Conservation (phyloP, 2,888 invertebrate species). For the Drosophila seclusa region DNA sequence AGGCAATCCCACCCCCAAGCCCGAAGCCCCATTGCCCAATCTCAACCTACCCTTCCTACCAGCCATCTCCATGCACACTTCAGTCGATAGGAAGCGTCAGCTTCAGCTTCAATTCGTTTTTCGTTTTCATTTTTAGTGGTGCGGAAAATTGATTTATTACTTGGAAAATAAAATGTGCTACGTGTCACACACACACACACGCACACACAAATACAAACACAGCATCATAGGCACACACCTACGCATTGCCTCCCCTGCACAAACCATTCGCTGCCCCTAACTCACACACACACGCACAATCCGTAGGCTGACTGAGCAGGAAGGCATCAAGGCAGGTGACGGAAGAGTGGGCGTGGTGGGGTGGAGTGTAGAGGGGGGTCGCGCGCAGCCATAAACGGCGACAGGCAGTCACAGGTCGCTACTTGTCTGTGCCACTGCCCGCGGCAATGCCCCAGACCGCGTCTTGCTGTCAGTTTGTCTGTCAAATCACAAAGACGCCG, state of each 20-base stretch:
- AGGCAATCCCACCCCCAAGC: slow-evolving; percentile 7
- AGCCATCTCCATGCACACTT: slow-evolving; percentile 42
- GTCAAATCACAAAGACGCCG: slow-evolving; percentile 76
- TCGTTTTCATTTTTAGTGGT: slow-evolving; percentile 82
- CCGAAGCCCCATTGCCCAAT: slow-evolving; percentile 10
- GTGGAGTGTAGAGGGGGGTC: slow-evolving; percentile 22
- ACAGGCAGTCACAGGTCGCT: slow-evolving; percentile 74
- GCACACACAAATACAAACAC: slow-evolving; percentile 29
- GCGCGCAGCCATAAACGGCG: slow-evolving; percentile 80
- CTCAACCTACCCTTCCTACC: slow-evolving; percentile 9
- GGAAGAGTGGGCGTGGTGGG: slow-evolving; percentile 11
- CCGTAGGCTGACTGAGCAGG: slow-evolving; percentile 44
- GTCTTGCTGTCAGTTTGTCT: slow-evolving; percentile 80
- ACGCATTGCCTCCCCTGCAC: slow-evolving; percentile 21
- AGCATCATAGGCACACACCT: slow-evolving; percentile 55
- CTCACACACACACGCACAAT: slow-evolving; percentile 2
- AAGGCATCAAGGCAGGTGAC: slow-evolving; percentile 5
- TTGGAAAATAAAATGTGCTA: slow-evolving; percentile 82
- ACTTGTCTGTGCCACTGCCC: slow-evolving; percentile 46
- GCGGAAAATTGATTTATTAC: slow-evolving; percentile 82
- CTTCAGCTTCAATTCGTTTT: slow-evolving; percentile 75
- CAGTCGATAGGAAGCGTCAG: slow-evolving; percentile 78
- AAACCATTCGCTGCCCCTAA: slow-evolving; percentile 3
- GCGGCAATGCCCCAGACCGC: slow-evolving; percentile 47
- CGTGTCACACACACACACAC: slow-evolving; percentile 72